These are phyloP conservation scores for Dryadula phaetusa DNA, from an alignment of 2,888 invertebrate genomes.

Conservation along the genomic window DNA sequence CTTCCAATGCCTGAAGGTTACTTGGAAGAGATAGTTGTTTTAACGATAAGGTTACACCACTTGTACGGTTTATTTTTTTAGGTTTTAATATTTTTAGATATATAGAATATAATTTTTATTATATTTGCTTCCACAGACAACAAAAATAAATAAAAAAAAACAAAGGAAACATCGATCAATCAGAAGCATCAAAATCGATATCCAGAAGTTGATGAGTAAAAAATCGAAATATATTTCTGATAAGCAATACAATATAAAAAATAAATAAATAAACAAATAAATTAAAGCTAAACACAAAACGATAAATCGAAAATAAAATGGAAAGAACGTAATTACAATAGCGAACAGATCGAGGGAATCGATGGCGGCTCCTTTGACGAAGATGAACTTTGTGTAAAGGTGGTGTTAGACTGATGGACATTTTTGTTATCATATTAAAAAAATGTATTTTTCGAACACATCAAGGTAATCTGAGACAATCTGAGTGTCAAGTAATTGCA, in stretches of 20 bases:
- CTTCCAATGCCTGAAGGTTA: too few relatives aligned
- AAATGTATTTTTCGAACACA: too few relatives aligned
- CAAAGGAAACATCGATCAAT: not conserved
- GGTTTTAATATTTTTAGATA: too few relatives aligned
- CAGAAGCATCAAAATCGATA: slow-evolving; percentile 1
- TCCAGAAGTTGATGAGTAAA: not conserved
- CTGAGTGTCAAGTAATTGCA: too few relatives aligned
- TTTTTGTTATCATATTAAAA: too few relatives aligned
- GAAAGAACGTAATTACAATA: slow-evolving; percentile 66
- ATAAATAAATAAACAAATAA: slow-evolving; percentile 29
- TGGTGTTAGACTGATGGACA: slow-evolving; percentile 23
- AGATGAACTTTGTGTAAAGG: slow-evolving; percentile 42
- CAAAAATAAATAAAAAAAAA: not conserved
- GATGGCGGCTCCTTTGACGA: slow-evolving; percentile 57
- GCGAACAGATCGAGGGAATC: slow-evolving; percentile 56
- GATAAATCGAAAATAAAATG: slow-evolving; percentile 61
- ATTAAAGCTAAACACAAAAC: slow-evolving; percentile 36
- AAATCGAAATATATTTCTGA: slow-evolving; percentile 2
- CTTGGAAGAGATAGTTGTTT: too few relatives aligned
- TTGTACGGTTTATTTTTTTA: too few relatives aligned
- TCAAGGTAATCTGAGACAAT: too few relatives aligned
- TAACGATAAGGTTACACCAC: too few relatives aligned
- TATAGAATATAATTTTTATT: too few relatives aligned
- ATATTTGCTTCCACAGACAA: too few relatives aligned
- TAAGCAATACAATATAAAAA: slow-evolving; percentile 14